These are phyloP conservation scores for Phocoena sinus DNA, from an alignment of 2,113 vertebrate species.

Conservation along the genomic window DNA sequence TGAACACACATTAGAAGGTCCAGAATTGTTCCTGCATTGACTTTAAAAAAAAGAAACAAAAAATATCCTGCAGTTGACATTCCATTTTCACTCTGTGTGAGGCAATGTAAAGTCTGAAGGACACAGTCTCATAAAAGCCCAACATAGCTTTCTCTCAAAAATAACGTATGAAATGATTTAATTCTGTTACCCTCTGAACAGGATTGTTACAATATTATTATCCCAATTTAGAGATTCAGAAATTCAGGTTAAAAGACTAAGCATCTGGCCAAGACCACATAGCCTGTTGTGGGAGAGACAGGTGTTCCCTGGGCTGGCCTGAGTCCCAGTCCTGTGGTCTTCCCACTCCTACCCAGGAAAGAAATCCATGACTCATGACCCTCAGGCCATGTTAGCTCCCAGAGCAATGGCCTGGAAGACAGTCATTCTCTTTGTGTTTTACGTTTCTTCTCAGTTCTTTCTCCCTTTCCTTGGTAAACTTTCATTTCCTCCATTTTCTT, in stretches of 20 bases:
- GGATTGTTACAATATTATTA: background rate
- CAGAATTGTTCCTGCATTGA: background rate
- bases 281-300: background rate
- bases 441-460: background rate
- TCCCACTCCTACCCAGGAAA: background rate
- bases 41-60: background rate
- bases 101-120: background rate
- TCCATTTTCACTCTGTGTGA: background rate
- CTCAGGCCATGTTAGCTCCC: rapidly evolving
- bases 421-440: background rate
- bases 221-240: background rate
- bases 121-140: background rate
- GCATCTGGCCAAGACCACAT: background rate
- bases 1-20: background rate
- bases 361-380: background rate
- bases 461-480: background rate
- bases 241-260: background rate
- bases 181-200: background rate
- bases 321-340: background rate
- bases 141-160: background rate
- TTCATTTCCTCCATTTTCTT: background rate
- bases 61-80: background rate
- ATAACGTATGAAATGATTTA: background rate
- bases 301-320: background rate
- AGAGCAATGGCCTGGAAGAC: background rate